Percentiles rank a stretch among this genome's conserved stretches.
Evolutionary conservation across 23 tunicate species (phyloP).

Genomic region (Ascidia mentula): DNA sequence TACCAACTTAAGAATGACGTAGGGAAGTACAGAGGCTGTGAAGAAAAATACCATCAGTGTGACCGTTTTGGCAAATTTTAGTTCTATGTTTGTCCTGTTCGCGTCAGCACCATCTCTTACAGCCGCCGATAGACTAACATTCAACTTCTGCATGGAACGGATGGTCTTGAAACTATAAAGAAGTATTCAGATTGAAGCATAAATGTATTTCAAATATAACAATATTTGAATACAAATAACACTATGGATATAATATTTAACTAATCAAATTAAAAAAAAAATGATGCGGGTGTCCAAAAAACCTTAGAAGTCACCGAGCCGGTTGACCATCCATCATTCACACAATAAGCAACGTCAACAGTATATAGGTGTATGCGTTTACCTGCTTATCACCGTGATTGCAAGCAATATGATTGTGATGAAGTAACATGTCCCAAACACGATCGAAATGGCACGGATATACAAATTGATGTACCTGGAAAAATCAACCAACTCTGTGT

Average conservation of each 20-base stretch:
- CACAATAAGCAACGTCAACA: no score
- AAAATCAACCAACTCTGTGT: no score
- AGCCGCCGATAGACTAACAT: slow-evolving; percentile 5
- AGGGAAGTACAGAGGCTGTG: slow-evolving; percentile 11
- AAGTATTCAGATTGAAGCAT: no score
- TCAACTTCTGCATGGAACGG: slow-evolving; percentile 14
- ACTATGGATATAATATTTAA: no score
- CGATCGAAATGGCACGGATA: neutral
- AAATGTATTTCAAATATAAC: no score
- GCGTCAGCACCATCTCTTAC: neutral
- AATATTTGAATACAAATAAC: no score
- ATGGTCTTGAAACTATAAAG: slow-evolving; percentile 6
- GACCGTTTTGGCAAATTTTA: slow-evolving; percentile 13
- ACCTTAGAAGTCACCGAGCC: no score
- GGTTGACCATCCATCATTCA: no score
- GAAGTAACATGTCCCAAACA: slow-evolving; percentile 16
- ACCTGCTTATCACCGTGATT: slow-evolving; percentile 1
- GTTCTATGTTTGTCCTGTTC: neutral
- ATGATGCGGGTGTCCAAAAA: no score
- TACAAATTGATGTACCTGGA: neutral
- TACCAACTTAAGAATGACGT: neutral
- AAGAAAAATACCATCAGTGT: slow-evolving; percentile 7
- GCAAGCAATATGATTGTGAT: neutral
- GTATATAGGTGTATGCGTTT: neutral
- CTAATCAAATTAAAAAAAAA: no score